A percentile compares a stretch with the other conserved stretches of the same genome.
These are phyloP conservation scores for Thalpophila matura DNA, from an alignment of 2,888 invertebrate species.

Conservation along the genomic window DNA sequence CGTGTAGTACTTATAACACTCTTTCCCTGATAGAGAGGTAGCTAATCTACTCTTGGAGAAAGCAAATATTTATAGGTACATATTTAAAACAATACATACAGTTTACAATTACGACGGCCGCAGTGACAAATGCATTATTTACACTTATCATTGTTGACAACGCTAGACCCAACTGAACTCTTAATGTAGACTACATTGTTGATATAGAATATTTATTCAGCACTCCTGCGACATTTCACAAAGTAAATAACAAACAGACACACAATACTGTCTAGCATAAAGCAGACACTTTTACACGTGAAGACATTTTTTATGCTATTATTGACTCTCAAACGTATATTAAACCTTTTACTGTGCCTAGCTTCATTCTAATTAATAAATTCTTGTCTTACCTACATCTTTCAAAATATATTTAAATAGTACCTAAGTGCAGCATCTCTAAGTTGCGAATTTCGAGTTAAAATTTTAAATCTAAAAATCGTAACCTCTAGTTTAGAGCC, in stretches of 20 bases:
- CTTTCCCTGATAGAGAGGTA: too few species aligned
- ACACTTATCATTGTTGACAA: slow-evolving; percentile 8
- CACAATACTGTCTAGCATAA: slow-evolving; percentile 22
- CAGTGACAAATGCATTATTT: background rate
- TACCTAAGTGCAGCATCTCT: too few species aligned
- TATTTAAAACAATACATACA: background rate
- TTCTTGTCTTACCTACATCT: background rate
- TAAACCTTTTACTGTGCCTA: background rate
- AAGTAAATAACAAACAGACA: slow-evolving; percentile 38
- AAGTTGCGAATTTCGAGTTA: background rate
- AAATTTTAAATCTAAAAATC: slow-evolving; percentile 15
- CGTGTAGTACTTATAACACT: too few species aligned
- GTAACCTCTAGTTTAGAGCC: slow-evolving; percentile 18
- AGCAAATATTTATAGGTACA: background rate
- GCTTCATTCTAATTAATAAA: background rate
- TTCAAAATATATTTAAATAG: too few species aligned
- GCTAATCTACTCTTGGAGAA: background rate
- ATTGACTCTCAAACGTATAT: slow-evolving; percentile 10
- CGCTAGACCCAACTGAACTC: slow-evolving; percentile 5
- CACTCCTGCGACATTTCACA: slow-evolving; percentile 45
- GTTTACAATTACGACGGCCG: background rate
- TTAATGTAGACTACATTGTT: slow-evolving; percentile 16
- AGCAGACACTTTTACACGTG: slow-evolving; percentile 16
- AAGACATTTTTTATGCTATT: slow-evolving; percentile 8
- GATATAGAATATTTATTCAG: slow-evolving; percentile 27